These are phyloP conservation scores for Melieria omissa DNA, from an alignment of 2,888 invertebrate genomes.

Conservation along the genomic window DNA sequence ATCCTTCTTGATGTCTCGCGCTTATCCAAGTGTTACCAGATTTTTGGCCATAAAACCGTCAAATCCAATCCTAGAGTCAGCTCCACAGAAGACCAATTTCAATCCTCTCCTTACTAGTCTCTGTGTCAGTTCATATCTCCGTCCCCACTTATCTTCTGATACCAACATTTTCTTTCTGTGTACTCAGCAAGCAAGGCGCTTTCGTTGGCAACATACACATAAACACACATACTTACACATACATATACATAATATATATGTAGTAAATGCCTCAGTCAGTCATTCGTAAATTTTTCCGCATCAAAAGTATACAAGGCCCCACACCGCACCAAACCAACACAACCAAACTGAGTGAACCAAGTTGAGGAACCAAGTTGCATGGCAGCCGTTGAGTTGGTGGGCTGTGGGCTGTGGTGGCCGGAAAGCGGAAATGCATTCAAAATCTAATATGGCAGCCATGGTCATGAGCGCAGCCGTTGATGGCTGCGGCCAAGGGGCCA, in stretches of 20 bases:
- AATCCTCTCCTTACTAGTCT: conserved; percentile 1
- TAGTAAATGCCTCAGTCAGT: conserved; percentile 34
- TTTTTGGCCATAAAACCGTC: no score
- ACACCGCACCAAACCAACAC: neutral
- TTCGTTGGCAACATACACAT: neutral
- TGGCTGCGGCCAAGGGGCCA: no score
- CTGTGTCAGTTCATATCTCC: neutral
- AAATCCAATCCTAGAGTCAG: no score
- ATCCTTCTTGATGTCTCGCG: no score
- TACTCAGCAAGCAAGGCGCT: neutral
- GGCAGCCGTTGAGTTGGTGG: neutral
- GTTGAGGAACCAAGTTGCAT: neutral
- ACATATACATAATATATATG: neutral
- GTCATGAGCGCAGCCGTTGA: conserved; percentile 24
- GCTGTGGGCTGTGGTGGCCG: conserved; percentile 23
- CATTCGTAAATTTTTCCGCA: conserved; percentile 40
- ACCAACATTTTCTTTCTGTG: conserved; percentile 2
- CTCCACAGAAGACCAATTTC: neutral
- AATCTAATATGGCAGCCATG: conserved; percentile 44
- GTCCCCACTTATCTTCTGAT: neutral
- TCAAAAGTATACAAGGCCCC: conserved; percentile 16
- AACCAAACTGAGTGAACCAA: neutral
- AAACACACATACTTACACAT: neutral
- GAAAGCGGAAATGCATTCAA: conserved; percentile 42
- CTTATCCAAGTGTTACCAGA: no score